These are phyloP conservation scores for Struthidea cinerea DNA, from an alignment of 2,113 vertebrate species.

Conservation along the genomic window DNA sequence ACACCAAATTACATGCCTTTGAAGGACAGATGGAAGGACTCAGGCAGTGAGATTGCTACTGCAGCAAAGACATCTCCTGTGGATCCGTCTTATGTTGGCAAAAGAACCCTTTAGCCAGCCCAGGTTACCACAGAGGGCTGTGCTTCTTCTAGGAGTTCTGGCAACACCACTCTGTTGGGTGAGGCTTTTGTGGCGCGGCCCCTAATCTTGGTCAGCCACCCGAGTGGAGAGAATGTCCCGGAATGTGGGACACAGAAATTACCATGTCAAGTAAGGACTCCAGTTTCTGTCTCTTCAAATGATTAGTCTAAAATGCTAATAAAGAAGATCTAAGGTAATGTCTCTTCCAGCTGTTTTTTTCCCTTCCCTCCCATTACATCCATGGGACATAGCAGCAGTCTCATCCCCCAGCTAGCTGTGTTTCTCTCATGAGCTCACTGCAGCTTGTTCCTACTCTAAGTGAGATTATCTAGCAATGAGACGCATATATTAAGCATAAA, in stretches of 20 bases:
- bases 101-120: neutral
- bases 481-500: neutral
- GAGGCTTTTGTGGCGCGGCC: neutral
- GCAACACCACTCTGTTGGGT: neutral
- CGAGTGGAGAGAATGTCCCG: neutral
- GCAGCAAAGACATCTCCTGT: neutral
- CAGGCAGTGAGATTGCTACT: neutral
- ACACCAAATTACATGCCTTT: neutral
- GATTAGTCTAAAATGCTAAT: neutral
- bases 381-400: neutral
- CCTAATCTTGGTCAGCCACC: neutral
- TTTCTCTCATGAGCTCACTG: neutral
- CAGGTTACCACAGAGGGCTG: neutral
- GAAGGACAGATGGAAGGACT: neutral
- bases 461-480: neutral
- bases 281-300: neutral
- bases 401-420: neutral
- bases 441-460: neutral
- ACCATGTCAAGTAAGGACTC: neutral
- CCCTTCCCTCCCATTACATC: neutral
- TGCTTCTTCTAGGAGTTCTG: neutral
- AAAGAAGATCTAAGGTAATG: neutral
- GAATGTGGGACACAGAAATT: neutral
- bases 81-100: neutral
- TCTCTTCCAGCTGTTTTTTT: neutral